These are phyloP conservation scores for Aricia artaxerxes DNA, from an alignment of 2,888 invertebrate species.

Conservation along the genomic window DNA sequence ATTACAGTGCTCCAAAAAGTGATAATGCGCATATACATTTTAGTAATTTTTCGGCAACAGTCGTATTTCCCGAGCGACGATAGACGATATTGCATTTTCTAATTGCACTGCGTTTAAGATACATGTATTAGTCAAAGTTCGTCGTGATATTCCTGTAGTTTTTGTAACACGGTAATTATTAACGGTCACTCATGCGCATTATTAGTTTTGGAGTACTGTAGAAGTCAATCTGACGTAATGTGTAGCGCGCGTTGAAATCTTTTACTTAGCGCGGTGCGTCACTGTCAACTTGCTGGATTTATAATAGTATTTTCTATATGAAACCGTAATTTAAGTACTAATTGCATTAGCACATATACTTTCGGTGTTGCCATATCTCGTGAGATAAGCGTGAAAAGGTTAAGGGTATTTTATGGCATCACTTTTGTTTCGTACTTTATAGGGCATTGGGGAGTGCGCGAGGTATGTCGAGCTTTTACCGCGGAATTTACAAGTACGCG, in stretches of 20 bases:
- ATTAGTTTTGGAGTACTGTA: too few relatives aligned
- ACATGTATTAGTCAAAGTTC: too few relatives aligned
- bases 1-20: too few relatives aligned
- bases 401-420: slow-evolving; percentile 27
- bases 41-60: too few relatives aligned
- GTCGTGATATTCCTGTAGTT: too few relatives aligned
- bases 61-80: too few relatives aligned
- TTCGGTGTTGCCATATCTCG: slow-evolving; percentile 28
- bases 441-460: slow-evolving; percentile 5
- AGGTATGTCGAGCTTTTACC: neutral
- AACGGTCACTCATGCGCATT: too few relatives aligned
- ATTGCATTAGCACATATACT: slow-evolving; percentile 34
- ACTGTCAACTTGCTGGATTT: slow-evolving; percentile 44
- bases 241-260: slow-evolving; percentile 38
- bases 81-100: too few relatives aligned
- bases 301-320: slow-evolving; percentile 38
- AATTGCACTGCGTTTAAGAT: too few relatives aligned
- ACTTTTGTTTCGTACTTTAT: slow-evolving; percentile 22
- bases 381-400: slow-evolving; percentile 22
- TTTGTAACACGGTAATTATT: too few relatives aligned
- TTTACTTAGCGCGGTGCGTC: slow-evolving; percentile 53
- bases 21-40: too few relatives aligned
- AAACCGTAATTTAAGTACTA: slow-evolving; percentile 40
- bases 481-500: neutral
- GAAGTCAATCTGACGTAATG: neutral